phyloP scores from a whole-genome alignment of 64 coral and sea anemone species.

The Dendronephthya gigantea region DNA sequence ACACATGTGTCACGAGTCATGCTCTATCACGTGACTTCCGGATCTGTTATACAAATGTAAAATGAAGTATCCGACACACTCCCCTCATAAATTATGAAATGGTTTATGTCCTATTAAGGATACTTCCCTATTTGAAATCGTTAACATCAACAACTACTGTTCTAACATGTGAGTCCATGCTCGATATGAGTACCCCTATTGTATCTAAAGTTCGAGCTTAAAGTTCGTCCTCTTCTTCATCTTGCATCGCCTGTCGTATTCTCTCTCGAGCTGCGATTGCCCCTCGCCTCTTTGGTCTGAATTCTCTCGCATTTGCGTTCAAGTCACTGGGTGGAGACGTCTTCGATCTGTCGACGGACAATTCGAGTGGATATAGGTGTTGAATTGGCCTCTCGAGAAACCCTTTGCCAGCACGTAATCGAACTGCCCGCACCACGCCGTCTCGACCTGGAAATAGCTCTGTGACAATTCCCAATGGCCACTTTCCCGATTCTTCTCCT shows the following conservation, averaged over 20 bases:
- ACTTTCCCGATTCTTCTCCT: slow-evolving; percentile 36
- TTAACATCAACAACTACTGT: too few species aligned
- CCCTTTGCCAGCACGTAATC: neutral
- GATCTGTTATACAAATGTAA: too few species aligned
- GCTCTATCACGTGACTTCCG: too few species aligned
- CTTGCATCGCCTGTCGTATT: neutral
- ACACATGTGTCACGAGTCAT: too few species aligned
- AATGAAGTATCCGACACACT: too few species aligned
- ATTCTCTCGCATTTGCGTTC: neutral
- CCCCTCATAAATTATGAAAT: too few species aligned
- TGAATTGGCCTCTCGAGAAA: slow-evolving; percentile 11
- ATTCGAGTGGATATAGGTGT: neutral
- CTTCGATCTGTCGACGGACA: neutral
- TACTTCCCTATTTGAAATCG: too few species aligned
- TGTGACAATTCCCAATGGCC: neutral
- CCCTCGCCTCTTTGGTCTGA: neutral
- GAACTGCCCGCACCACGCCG: neutral
- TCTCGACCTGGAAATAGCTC: neutral
- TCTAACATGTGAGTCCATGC: too few species aligned
- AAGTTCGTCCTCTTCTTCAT: too few species aligned
- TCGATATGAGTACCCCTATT: too few species aligned
- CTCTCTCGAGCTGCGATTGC: neutral
- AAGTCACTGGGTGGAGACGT: neutral
- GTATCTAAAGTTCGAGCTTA: too few species aligned
- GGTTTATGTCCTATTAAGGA: too few species aligned